These are phyloP conservation scores for Glandiceps talaboti DNA, from an alignment of 53 echinoderm and acorn worm genomes.

Conservation along the genomic window DNA sequence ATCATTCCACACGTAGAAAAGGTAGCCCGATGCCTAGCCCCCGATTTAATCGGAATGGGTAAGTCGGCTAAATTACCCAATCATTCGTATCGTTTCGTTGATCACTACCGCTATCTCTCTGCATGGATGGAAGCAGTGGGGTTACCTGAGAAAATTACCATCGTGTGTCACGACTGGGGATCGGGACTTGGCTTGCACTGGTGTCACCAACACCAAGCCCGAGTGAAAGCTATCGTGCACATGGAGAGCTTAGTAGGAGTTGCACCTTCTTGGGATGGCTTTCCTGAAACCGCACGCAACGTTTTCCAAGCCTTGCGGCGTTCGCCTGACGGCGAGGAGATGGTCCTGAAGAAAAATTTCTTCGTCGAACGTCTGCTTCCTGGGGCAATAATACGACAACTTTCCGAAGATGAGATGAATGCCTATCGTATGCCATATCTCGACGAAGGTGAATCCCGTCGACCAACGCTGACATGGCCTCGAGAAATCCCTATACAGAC, in stretches of 20 bases:
- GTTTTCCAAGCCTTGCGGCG: conserved; percentile 61
- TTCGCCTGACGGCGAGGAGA: conserved; percentile 62
- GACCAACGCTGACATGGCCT: conserved; percentile 91
- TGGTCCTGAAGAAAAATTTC: conserved; percentile 74
- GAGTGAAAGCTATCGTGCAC: conserved; percentile 48
- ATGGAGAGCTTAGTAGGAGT: conserved; percentile 45
- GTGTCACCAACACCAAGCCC: conserved; percentile 48
- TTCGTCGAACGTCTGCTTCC: conserved; percentile 77
- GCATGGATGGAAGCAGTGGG: conserved; percentile 47
- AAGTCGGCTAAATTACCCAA: conserved; percentile 43
- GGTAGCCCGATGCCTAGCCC: conserved; percentile 39
- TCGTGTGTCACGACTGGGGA: conserved; percentile 79
- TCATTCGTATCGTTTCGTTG: conserved; percentile 38
- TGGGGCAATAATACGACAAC: conserved; percentile 43
- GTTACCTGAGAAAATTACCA: conserved; percentile 48
- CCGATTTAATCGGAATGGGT: conserved; percentile 65
- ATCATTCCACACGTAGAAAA: conserved; percentile 54
- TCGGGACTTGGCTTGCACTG: conserved; percentile 74
- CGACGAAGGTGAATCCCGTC: conserved; percentile 57
- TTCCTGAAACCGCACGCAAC: conserved; percentile 49
- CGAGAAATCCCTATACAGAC: conserved; percentile 68
- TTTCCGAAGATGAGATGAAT: conserved; percentile 67
- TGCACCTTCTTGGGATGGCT: conserved; percentile 49
- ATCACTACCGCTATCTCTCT: conserved; percentile 55
- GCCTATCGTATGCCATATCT: conserved; percentile 63